Evolutionary conservation across 1,140 invertebrate genomes (phyloP).

Genomic region (Geopemphigus sp.): DNA sequence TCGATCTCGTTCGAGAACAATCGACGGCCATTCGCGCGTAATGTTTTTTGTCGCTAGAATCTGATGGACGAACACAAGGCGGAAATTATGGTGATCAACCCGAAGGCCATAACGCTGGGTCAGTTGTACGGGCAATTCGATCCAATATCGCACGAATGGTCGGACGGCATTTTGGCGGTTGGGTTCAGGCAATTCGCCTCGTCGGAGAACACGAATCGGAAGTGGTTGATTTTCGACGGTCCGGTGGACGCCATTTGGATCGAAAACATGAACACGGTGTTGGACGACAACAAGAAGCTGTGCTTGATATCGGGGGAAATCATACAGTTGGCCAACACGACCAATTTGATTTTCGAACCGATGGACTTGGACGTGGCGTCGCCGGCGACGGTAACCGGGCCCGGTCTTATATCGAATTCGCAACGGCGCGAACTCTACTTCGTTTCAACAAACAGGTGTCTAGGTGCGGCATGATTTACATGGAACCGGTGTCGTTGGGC

Average conservation of each 20-base stretch:
- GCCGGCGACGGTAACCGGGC: constrained; percentile 67
- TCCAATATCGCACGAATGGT: constrained; percentile 89
- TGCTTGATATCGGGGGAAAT: constrained; percentile 93
- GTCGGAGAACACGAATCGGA: constrained; percentile 75
- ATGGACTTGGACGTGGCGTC: constrained; percentile 94
- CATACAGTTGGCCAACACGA: constrained; percentile 84
- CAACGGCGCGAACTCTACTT: neutral
- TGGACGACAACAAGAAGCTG: constrained; percentile 94
- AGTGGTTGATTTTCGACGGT: constrained; percentile 97
- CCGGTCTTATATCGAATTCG: too few species aligned
- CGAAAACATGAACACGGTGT: constrained; percentile 95
- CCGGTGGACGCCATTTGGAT: constrained; percentile 97
- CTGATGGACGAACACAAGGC: constrained; percentile 68
- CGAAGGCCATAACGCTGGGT: constrained; percentile 93
- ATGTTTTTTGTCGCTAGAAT: constrained; percentile 4
- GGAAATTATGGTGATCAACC: constrained; percentile 89
- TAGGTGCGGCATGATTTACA: constrained; percentile 95
- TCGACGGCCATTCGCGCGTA: too few species aligned
- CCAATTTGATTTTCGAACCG: constrained; percentile 91
- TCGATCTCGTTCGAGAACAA: too few species aligned
- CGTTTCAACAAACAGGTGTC: constrained; percentile 74
- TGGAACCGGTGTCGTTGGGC: constrained; percentile 84
- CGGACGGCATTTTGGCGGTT: constrained; percentile 89
- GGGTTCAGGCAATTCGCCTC: constrained; percentile 86
- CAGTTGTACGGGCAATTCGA: constrained; percentile 96